phyloP scores from a whole-genome alignment of 2,797 vertebrate species.

The Hydrophis major region DNA sequence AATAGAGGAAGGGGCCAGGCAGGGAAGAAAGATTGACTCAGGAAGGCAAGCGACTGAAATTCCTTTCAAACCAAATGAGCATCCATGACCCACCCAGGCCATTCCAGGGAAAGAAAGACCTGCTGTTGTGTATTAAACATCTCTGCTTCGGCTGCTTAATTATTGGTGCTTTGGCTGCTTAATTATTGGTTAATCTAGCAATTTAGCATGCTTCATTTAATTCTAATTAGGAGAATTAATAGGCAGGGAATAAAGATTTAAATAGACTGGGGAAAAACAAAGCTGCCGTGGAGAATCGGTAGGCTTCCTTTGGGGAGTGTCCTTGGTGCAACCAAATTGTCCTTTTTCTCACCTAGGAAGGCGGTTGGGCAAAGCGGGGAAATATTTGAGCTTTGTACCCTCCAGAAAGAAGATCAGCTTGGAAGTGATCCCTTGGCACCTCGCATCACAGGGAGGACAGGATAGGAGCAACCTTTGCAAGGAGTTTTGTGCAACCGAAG shows the following conservation, averaged over 20 bases:
- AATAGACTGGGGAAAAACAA: constrained; percentile 75
- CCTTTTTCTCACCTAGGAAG: background rate
- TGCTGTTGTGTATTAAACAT: constrained; percentile 69
- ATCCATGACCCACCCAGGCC: constrained; percentile 64
- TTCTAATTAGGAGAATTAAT: constrained; percentile 87
- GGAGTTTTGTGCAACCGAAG: constrained; percentile 11
- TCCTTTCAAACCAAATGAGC: constrained; percentile 68
- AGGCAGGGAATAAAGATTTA: constrained; percentile 78
- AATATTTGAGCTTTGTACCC: background rate
- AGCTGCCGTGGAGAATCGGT: constrained; percentile 47
- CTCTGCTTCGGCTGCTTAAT: constrained; percentile 78
- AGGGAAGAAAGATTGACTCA: constrained; percentile 48
- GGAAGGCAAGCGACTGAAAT: constrained; percentile 65
- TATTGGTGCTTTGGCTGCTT: constrained; percentile 80
- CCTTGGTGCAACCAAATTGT: background rate
- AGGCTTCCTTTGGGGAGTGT: constrained; percentile 12
- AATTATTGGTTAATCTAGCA: constrained; percentile 86
- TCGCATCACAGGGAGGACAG: background rate
- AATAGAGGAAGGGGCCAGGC: background rate
- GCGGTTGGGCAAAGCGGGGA: background rate
- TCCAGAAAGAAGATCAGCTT: background rate
- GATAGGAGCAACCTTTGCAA: constrained; percentile 1
- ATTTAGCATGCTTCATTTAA: constrained; percentile 84
- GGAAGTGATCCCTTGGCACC: background rate
- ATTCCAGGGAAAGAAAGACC: constrained; percentile 63